These are phyloP conservation scores for Galemys pyrenaicus DNA, from an alignment of 2,113 vertebrate species.

Conservation along the genomic window DNA sequence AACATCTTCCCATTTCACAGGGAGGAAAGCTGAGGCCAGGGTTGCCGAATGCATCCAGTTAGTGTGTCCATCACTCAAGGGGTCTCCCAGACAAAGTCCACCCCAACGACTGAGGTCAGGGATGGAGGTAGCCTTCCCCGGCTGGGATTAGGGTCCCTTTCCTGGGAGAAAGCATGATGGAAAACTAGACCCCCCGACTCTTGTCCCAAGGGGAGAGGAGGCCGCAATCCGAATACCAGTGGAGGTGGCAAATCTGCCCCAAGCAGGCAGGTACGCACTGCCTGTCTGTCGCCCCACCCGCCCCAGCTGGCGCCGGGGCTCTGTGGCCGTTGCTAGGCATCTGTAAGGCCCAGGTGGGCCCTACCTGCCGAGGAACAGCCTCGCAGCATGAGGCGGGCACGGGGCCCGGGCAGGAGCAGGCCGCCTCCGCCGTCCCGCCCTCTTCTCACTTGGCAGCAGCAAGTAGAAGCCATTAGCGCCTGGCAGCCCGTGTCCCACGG, in stretches of 20 bases:
- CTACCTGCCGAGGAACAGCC: slow-evolving; percentile 63
- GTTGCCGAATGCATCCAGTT: neutral
- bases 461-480: slow-evolving; percentile 82
- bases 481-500: slow-evolving; percentile 78
- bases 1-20: neutral
- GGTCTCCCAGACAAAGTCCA: neutral
- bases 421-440: slow-evolving; percentile 62
- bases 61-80: neutral
- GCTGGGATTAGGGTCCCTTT: neutral
- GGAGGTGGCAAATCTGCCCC: neutral
- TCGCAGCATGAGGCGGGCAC: slow-evolving; percentile 35
- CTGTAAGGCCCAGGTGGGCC: slow-evolving; percentile 67
- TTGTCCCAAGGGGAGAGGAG: neutral
- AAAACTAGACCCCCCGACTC: neutral
- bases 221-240: neutral
- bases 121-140: neutral
- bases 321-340: slow-evolving; percentile 62
- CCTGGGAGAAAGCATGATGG: neutral
- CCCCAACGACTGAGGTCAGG: neutral
- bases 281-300: neutral
- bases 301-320: neutral
- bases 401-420: slow-evolving; percentile 57
- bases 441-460: slow-evolving; percentile 68
- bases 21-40: neutral
- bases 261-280: neutral